Evolutionary conservation across 1,140 invertebrate genomes (phyloP), one percentile per base, ranked within the genome.

Genomic region (Leptinotarsa texana): DNA sequence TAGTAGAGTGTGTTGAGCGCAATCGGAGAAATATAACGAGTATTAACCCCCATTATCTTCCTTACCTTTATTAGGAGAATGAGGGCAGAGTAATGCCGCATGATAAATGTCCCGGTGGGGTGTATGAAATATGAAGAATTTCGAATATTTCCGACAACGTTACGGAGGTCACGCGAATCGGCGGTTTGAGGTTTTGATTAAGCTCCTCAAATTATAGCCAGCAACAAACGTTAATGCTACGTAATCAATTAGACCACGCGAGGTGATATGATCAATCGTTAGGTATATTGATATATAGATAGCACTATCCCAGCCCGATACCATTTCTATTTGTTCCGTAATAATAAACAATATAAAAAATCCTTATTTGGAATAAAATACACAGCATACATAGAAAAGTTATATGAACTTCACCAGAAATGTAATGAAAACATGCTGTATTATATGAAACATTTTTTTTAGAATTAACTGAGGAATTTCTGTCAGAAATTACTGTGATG

Each of bases 11-110:
- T 49, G 49, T 71, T 61, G 66, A 42, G 22, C 69, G 61, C 49
- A 71, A 71, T 71, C 69, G 57, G 49, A 71, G 69, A 71, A 71
- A 71, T 71, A 71, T 71, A 33, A 71, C 22, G 15, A 71, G 69
- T 49, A 71, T 71, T 71, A 71, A 71, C 69, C 69, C 51, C 48
- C 68, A 71, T 71, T 71, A 71, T 71, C 69, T 69, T 24, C 22
- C 33, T 57, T 71, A 71, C 69, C 69, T 61, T 71, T 71, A 71
- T 71, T 71, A 71, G 33, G 69, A 61, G 69, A 61, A 71, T 27
- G 57, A 27, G 69, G 69, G 21, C 27, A 71, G 69, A 71, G 22
- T 71, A 57, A 57, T 57, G 51, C 65, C 65, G 65, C 24, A 27
- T 67, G 65, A 67, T 67, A 27, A 67, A 67, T 67, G 65, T 67